Conservation (phyloP, 2,888 invertebrate species). For the Rhagophthalmus giganteus region DNA sequence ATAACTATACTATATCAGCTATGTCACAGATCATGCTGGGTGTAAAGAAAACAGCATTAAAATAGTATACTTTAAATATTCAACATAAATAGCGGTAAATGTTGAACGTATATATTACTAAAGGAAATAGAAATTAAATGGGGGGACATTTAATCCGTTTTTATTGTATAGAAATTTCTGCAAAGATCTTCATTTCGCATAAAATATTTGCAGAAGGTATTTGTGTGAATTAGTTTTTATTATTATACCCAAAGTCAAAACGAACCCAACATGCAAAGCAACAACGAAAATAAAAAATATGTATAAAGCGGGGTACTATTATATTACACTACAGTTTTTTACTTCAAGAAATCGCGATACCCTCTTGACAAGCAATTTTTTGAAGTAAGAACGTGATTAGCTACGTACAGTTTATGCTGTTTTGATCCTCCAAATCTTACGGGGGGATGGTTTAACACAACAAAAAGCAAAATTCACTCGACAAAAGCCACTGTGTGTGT, state of each 20-base stretch:
- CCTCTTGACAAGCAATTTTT: slow-evolving; percentile 15
- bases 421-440: slow-evolving; percentile 31
- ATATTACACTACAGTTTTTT: slow-evolving; percentile 21
- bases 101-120: slow-evolving; percentile 16
- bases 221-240: slow-evolving; percentile 21
- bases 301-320: slow-evolving; percentile 26
- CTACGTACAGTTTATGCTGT: slow-evolving; percentile 31
- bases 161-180: slow-evolving; percentile 43
- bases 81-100: slow-evolving; percentile 18
- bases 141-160: slow-evolving; percentile 47
- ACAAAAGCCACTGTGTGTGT: slow-evolving; percentile 49
- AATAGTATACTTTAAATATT: slow-evolving; percentile 31
- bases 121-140: slow-evolving; percentile 32
- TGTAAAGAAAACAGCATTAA: slow-evolving; percentile 34
- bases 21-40: slow-evolving; percentile 45
- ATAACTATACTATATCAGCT: slow-evolving; percentile 5
- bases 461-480: slow-evolving; percentile 47
- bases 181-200: slow-evolving; percentile 4
- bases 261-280: slow-evolving; percentile 25
- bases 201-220: slow-evolving; percentile 17
- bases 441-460: slow-evolving; percentile 36
- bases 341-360: slow-evolving; percentile 9
- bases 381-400: slow-evolving; percentile 18
- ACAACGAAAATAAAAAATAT: slow-evolving; percentile 18
- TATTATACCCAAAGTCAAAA: slow-evolving; percentile 15